phyloP scores from a whole-genome alignment of 2,888 invertebrate species.

The Lepidochrysops patricia region DNA sequence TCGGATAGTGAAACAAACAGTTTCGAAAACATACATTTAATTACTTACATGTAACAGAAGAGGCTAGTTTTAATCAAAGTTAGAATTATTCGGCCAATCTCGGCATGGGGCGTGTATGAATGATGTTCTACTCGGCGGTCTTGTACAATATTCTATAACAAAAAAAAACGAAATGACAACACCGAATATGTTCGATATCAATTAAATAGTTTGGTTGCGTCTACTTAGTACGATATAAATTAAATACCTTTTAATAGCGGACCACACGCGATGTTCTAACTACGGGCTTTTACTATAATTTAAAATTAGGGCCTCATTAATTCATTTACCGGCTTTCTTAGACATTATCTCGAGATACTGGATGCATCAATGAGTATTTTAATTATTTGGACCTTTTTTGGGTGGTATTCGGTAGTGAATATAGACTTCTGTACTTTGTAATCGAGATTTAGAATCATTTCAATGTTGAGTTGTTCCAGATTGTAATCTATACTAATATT shows the following conservation, averaged over 20 bases:
- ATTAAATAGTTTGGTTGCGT: slow-evolving; percentile 28
- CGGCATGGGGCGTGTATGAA: slow-evolving; percentile 12
- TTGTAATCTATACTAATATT: no score
- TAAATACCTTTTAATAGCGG: slow-evolving; percentile 52
- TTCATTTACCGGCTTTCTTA: slow-evolving; percentile 23
- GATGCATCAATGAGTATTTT: slow-evolving; percentile 5
- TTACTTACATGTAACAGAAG: slow-evolving; percentile 8
- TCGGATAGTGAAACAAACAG: slow-evolving; percentile 1
- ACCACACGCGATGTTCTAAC: slow-evolving; percentile 52
- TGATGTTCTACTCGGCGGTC: slow-evolving; percentile 14
- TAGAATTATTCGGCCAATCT: not conserved
- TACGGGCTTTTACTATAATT: slow-evolving; percentile 19
- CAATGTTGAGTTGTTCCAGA: no score
- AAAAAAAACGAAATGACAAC: slow-evolving; percentile 14
- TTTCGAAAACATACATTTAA: not conserved
- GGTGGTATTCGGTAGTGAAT: not conserved
- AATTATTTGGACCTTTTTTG: not conserved
- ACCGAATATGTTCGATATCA: slow-evolving; percentile 22
- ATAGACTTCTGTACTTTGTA: not conserved
- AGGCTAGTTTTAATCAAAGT: slow-evolving; percentile 9
- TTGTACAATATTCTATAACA: slow-evolving; percentile 7
- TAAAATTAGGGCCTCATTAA: slow-evolving; percentile 26
- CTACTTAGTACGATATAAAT: slow-evolving; percentile 41
- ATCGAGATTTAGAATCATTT: not conserved
- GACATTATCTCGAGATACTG: slow-evolving; percentile 16